phyloP scores from a whole-genome alignment of 2,113 vertebrate genomes.

The Lates calcarifer region DNA sequence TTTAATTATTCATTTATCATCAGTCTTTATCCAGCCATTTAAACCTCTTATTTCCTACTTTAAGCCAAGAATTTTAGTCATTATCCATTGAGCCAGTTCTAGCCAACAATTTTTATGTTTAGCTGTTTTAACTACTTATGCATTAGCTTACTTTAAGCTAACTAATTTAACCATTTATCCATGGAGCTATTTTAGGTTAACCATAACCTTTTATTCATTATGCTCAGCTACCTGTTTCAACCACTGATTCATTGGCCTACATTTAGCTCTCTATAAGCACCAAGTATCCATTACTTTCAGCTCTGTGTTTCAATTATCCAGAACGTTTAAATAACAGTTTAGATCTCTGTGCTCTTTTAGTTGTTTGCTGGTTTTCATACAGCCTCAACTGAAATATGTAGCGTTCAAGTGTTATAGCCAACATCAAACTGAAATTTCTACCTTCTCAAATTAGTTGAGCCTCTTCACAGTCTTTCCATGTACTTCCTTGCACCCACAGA shows the following conservation, averaged over 20 bases:
- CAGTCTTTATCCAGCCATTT: too few relatives aligned
- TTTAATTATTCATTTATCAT: too few relatives aligned
- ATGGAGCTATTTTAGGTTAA: neutral
- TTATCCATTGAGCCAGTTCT: too few relatives aligned
- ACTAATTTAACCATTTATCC: neutral
- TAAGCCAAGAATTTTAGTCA: too few relatives aligned
- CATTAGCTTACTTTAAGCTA: too few relatives aligned
- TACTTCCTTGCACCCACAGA: slow-evolving; percentile 11
- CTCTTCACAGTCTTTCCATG: neutral
- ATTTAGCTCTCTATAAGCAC: neutral
- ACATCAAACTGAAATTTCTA: neutral
- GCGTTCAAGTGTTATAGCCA: neutral
- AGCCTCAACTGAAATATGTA: neutral
- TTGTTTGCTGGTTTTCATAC: neutral
- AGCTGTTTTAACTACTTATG: too few relatives aligned
- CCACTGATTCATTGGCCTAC: neutral
- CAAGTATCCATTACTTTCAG: too few relatives aligned
- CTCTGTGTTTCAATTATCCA: too few relatives aligned
- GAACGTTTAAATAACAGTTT: too few relatives aligned
- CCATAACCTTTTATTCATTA: neutral
- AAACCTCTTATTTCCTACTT: too few relatives aligned
- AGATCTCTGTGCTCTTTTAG: neutral
- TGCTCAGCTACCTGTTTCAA: neutral
- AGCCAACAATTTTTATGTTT: too few relatives aligned
- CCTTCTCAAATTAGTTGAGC: neutral